phyloP scores from a whole-genome alignment of 1,140 invertebrate genomes.

The Euglossa dilemma region DNA sequence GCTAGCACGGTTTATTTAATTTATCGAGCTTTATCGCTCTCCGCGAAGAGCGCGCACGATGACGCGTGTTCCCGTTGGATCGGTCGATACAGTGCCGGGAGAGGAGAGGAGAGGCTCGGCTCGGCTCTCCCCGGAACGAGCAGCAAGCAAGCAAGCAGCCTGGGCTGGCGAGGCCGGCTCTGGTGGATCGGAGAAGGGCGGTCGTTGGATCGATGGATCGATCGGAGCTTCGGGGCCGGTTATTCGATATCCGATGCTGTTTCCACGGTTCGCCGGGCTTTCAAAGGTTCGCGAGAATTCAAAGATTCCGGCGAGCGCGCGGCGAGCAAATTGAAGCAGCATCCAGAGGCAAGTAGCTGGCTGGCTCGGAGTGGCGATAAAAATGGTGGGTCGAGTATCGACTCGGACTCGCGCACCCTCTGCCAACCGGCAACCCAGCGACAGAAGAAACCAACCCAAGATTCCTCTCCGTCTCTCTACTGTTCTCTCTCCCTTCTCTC shows the following conservation, averaged over 20 bases:
- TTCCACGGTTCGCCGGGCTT: conserved; percentile 15
- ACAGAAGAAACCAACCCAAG: background rate
- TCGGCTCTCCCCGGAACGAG: too few species aligned
- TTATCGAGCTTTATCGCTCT: background rate
- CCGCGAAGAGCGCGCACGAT: conserved; percentile 1
- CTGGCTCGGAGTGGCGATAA: conserved; percentile 22
- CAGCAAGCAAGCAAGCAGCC: background rate
- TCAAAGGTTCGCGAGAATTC: conserved; percentile 1
- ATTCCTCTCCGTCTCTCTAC: too few species aligned
- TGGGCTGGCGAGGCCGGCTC: background rate
- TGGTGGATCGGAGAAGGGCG: background rate
- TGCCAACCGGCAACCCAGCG: background rate
- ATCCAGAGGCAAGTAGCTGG: background rate
- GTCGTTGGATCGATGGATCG: background rate
- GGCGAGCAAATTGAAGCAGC: conserved; percentile 38
- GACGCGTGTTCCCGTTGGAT: conserved; percentile 5
- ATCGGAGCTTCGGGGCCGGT: background rate
- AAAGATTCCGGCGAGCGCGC: conserved; percentile 5
- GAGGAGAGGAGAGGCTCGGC: too few species aligned
- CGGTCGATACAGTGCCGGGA: conserved; percentile 19
- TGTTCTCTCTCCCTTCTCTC: too few species aligned
- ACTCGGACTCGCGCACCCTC: conserved; percentile 17
- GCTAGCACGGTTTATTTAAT: background rate
- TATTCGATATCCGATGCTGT: background rate
- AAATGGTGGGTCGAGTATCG: conserved; percentile 52